A percentile compares a stretch with the other conserved stretches of the same genome.
These are phyloP conservation scores for Drosophila anceps DNA, from an alignment of 2,888 invertebrate species.

Conservation along the genomic window DNA sequence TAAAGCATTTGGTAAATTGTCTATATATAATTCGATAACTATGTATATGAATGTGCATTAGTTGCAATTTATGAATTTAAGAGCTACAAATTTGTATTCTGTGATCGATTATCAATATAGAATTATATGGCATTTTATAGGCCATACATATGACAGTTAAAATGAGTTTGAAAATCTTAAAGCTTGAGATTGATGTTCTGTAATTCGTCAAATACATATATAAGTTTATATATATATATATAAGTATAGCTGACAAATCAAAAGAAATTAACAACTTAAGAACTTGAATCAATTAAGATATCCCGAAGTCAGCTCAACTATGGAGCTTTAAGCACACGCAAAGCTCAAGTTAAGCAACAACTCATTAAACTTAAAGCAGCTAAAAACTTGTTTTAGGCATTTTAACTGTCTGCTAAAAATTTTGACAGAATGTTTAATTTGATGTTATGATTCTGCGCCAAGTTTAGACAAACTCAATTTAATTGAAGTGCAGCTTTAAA, in stretches of 20 bases:
- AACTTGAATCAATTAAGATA: background rate
- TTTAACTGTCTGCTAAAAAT: constrained; percentile 4
- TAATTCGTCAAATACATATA: no score
- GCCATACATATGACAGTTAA: no score
- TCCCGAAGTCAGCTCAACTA: background rate
- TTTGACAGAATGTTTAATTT: constrained; percentile 10
- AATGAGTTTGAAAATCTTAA: no score
- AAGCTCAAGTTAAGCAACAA: background rate
- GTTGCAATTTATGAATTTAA: no score
- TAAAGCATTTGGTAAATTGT: no score
- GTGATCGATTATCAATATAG: no score
- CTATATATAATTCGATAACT: no score
- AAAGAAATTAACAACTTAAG: no score
- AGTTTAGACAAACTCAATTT: constrained; percentile 6
- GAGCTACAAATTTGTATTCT: no score
- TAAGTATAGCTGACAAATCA: background rate
- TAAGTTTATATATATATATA: background rate
- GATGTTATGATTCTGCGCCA: constrained; percentile 1
- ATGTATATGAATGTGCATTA: no score
- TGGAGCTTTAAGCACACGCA: background rate
- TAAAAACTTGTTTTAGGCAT: constrained; percentile 1
- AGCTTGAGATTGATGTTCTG: no score
- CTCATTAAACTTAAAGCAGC: background rate
- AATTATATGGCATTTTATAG: no score
- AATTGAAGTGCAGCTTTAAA: constrained; percentile 3